Base-by-base conservation (phyloP, 2,888 invertebrate genomes). In the Lottia gigantea region DNA sequence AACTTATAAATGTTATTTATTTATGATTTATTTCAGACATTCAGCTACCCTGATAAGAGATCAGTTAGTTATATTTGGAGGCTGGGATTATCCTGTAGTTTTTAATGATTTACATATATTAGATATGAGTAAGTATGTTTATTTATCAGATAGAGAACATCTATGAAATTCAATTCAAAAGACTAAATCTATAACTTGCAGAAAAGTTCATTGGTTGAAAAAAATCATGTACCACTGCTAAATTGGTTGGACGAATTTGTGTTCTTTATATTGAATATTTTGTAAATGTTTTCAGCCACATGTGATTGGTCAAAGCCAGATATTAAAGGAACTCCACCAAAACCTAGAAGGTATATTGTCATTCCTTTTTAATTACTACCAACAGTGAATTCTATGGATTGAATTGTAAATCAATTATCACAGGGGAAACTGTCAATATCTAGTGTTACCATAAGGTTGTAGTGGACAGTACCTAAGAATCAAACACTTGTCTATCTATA, bases 61-160 rank as follows among this genome's bases (percentile, higher is more conserved):
- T 71, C 81, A 82, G 71, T 68, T 88, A 76, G 85, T 88, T n/a
- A 75, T 88, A 67, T 88, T 87, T 82, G 88, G 87, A 40, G 87
- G 88, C 7, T 88, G 88, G 88, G 87, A 87, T 76, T 84, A 84
- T 31, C 88, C 88, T 1, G 78, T 81, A 66, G 85, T 83, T 45
- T 87, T 82, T 81, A 86, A 84, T 74, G 87, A 88, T 71, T 78
- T 87, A 12, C 82, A 85, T 70, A 79, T 88, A 31, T 79, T 88
- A 7, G 88, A 88, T 70, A 78, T 87, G 79, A 82, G 87, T 86
- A 76, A 79, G 85, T 80, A 65, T 40, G 1, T 40, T 47, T 6
- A 15, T 62, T 4, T 15, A 46, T n/a, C 23, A 66, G 4, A 40
- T 40, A 40, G 11, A 40, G 6, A 40, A 4, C 40, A 8, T 40